Evolutionary conservation across 2,888 invertebrate genomes (phyloP).

Genomic region (Portevinia maculata): DNA sequence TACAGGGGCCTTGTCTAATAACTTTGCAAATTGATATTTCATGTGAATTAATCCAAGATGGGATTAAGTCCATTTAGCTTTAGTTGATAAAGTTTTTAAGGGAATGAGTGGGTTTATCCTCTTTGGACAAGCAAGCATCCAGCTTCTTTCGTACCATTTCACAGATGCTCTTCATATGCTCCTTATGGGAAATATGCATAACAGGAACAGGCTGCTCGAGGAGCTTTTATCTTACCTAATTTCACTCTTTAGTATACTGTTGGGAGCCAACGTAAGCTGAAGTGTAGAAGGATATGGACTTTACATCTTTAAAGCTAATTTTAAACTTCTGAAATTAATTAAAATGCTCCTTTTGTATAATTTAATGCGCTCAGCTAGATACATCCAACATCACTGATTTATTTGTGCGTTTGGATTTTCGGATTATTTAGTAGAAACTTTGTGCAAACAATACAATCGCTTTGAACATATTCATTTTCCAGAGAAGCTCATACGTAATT

Average conservation of each 20-base stretch:
- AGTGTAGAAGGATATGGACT: slow-evolving; percentile 15
- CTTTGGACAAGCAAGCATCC: slow-evolving; percentile 40
- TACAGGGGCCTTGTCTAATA: slow-evolving; percentile 46
- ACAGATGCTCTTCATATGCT: slow-evolving; percentile 48
- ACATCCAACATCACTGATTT: background rate
- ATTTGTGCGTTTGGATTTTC: background rate
- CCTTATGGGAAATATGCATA: slow-evolving; percentile 19
- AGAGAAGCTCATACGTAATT: no score
- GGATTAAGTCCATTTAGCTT: slow-evolving; percentile 69
- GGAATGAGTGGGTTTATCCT: slow-evolving; percentile 51
- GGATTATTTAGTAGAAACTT: background rate
- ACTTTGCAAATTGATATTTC: slow-evolving; percentile 70
- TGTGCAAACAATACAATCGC: slow-evolving; percentile 2
- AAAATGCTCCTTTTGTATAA: slow-evolving; percentile 30
- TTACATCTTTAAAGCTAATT: slow-evolving; percentile 36
- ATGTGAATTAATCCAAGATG: slow-evolving; percentile 70
- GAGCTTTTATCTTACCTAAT: slow-evolving; percentile 25
- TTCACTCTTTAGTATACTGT: slow-evolving; percentile 17
- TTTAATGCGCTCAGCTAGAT: slow-evolving; percentile 25
- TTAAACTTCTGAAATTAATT: slow-evolving; percentile 43
- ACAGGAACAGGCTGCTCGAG: background rate
- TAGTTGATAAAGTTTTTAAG: slow-evolving; percentile 65
- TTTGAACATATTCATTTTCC: no score
- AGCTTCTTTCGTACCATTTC: slow-evolving; percentile 36
- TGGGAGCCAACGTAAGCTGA: slow-evolving; percentile 43